Conservation (phyloP, 2,113 vertebrate species). For the Aramus guarauna region DNA sequence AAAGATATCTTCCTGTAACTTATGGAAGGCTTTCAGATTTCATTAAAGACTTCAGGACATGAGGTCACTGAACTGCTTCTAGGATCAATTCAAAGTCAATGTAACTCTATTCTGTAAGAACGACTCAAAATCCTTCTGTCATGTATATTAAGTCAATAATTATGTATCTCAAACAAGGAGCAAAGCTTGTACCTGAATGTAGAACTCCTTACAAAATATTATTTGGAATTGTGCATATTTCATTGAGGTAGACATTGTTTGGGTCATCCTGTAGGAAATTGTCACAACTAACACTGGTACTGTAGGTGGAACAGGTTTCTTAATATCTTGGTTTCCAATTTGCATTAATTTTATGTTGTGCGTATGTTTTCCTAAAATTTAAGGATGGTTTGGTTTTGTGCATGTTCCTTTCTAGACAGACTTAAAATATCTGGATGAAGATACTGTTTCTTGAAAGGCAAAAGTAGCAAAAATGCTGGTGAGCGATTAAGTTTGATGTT, state of each 20-base stretch:
- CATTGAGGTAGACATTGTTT: not conserved
- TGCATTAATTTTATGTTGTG: not conserved
- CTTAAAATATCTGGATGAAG: not conserved
- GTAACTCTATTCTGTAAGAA: not conserved
- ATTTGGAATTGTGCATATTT: not conserved
- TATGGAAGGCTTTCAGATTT: not conserved
- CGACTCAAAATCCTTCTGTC: not conserved
- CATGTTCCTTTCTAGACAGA: not conserved
- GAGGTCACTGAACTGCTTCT: not conserved
- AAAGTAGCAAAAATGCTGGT: not conserved
- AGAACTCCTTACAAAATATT: not conserved
- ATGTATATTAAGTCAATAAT: not conserved
- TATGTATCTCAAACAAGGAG: not conserved
- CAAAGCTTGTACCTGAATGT: not conserved
- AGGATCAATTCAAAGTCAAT: not conserved
- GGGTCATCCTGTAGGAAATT: not conserved
- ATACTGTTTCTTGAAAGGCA: not conserved
- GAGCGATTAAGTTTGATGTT: not conserved
- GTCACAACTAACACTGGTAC: not conserved
- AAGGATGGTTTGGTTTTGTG: fast-evolving
- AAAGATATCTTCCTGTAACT: not conserved
- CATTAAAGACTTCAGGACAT: not conserved
- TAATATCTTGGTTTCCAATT: not conserved
- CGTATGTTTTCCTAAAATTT: not conserved
- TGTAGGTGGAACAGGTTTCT: not conserved